A percentile compares a stretch with the other conserved stretches of the same genome.
Evolutionary conservation across 2,797 vertebrate genomes (phyloP).

Genomic region (Chiroxiphia lanceolata): DNA sequence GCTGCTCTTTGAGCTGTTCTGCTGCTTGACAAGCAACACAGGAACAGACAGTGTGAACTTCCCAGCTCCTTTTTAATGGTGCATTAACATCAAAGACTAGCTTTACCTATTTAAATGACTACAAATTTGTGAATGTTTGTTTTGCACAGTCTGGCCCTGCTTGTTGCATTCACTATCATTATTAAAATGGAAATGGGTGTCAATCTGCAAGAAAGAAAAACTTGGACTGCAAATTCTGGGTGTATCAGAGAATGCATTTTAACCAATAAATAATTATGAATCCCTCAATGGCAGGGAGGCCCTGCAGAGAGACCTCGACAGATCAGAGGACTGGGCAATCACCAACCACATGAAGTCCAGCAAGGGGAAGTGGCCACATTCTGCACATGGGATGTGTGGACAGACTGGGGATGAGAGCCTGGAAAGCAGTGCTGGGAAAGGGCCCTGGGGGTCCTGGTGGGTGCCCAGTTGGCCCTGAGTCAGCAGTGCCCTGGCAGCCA

Average conservation of each 20-base stretch:
- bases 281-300: background rate
- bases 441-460: background rate
- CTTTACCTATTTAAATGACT: slow-evolving; percentile 46
- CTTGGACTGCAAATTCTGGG: background rate
- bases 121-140: slow-evolving; percentile 22
- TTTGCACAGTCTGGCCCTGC: slow-evolving; percentile 10
- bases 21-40: background rate
- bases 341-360: background rate
- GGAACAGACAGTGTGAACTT: background rate
- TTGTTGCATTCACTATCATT: background rate
- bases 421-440: background rate
- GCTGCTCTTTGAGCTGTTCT: background rate
- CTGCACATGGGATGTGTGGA: background rate
- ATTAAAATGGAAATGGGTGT: slow-evolving; percentile 31
- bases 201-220: background rate
- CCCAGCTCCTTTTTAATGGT: background rate
- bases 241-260: background rate
- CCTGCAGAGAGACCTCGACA: background rate
- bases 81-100: slow-evolving; percentile 7
- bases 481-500: background rate
- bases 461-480: background rate
- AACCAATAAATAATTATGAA: background rate
- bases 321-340: background rate
- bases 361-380: background rate
- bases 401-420: background rate